These are phyloP conservation scores for Drosophila cognata DNA, from an alignment of 2,888 invertebrate genomes.

Conservation along the genomic window DNA sequence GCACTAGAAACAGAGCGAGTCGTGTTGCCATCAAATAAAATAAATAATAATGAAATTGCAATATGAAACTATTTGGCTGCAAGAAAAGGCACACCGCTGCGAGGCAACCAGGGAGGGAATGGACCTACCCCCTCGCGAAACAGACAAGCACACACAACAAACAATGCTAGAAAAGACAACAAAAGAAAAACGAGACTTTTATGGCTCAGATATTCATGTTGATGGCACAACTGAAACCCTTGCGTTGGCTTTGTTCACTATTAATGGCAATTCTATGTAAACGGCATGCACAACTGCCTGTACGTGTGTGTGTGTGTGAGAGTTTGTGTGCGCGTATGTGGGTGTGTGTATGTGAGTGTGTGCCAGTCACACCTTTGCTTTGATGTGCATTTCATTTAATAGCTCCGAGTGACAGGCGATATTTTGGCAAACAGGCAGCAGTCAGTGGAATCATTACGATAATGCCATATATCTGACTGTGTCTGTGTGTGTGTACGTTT, in stretches of 20 bases:
- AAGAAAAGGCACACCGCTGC: background rate
- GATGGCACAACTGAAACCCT: constrained; percentile 43
- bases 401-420: constrained; percentile 38
- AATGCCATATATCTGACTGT: constrained; percentile 31
- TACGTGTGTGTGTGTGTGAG: background rate
- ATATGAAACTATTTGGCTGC: constrained; percentile 69
- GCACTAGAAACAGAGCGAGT: constrained; percentile 36
- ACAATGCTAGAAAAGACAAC: constrained; percentile 23
- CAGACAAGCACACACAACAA: constrained; percentile 17
- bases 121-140: background rate
- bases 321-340: background rate
- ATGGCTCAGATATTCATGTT: constrained; percentile 48
- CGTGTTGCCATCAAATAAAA: constrained; percentile 60
- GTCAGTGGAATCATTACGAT: constrained; percentile 55
- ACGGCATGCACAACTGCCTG: constrained; percentile 21
- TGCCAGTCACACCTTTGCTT: constrained; percentile 43
- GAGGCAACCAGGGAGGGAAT: constrained; percentile 8
- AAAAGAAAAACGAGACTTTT: constrained; percentile 38
- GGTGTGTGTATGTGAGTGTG: background rate
- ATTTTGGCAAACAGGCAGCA: constrained; percentile 19
- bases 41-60: constrained; percentile 60
- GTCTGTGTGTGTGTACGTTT: background rate
- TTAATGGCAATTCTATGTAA: constrained; percentile 66
- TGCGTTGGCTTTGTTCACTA: constrained; percentile 23
- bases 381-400: constrained; percentile 57